Conservation (phyloP, 2,797 vertebrate species). For the Pipistrellus kuhlii region DNA sequence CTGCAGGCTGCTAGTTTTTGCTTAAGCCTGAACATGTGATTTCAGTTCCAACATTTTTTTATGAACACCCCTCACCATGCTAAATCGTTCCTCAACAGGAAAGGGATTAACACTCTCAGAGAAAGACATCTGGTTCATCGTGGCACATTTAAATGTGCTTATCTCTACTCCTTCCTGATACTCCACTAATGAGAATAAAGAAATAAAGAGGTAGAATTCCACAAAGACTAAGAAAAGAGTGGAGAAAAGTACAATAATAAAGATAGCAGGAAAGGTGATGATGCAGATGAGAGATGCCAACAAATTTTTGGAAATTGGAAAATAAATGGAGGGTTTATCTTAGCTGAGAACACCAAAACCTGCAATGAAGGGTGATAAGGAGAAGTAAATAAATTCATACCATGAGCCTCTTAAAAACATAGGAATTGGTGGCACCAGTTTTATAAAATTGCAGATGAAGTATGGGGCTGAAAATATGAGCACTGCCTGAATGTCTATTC, state of each 20-base stretch:
- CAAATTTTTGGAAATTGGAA: neutral
- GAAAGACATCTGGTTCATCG: neutral
- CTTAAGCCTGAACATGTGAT: neutral
- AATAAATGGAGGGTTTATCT: neutral
- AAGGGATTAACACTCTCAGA: neutral
- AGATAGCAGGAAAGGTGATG: neutral
- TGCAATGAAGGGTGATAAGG: neutral
- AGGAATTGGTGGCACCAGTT: neutral
- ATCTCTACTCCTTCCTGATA: conserved; percentile 23
- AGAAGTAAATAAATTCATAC: neutral
- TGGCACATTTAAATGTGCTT: neutral
- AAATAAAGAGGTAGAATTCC: neutral
- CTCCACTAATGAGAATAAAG: neutral
- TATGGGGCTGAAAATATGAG: neutral
- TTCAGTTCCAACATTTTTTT: neutral
- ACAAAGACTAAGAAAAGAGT: neutral
- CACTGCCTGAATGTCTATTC: neutral
- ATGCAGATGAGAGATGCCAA: neutral
- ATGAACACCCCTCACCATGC: neutral
- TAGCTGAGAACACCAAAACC: neutral
- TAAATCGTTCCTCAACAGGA: neutral
- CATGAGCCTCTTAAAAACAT: neutral
- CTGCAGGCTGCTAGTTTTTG: neutral
- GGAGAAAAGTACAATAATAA: neutral
- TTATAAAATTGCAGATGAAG: neutral